phyloP scores from a whole-genome alignment of 2,113 vertebrate genomes.

The Chloropsis cyanopogon region DNA sequence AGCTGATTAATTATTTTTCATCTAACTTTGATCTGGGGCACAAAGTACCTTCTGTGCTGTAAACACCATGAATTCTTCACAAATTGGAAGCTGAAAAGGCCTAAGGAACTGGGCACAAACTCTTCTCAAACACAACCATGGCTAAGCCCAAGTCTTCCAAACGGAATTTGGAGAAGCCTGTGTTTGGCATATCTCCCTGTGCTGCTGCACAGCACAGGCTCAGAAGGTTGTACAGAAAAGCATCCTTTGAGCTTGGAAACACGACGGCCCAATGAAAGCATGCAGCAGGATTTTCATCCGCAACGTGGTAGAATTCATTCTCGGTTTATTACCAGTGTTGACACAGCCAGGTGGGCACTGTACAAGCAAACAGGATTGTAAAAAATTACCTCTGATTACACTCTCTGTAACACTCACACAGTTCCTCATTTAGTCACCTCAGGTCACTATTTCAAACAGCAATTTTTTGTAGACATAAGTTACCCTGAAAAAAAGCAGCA shows the following conservation, averaged over 20 bases:
- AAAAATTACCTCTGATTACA: constrained; percentile 72
- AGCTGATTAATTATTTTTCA: constrained; percentile 65
- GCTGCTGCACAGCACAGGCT: constrained; percentile 66
- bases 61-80: constrained; percentile 78
- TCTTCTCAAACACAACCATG: constrained; percentile 59
- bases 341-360: constrained; percentile 72
- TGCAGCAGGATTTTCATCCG: constrained; percentile 71
- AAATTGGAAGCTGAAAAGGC: constrained; percentile 67
- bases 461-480: constrained; percentile 73
- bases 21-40: constrained; percentile 74
- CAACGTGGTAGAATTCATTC: constrained; percentile 65
- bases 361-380: constrained; percentile 74
- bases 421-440: constrained; percentile 72
- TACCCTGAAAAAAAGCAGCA: constrained; percentile 86
- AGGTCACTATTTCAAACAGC: constrained; percentile 75
- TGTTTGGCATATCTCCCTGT: constrained; percentile 65
- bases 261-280: constrained; percentile 71
- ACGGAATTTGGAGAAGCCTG: constrained; percentile 56
- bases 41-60: constrained; percentile 82
- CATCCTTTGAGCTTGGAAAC: constrained; percentile 70
- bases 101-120: constrained; percentile 61
- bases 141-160: constrained; percentile 67
- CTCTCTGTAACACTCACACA: constrained; percentile 59
- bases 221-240: constrained; percentile 61
- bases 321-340: constrained; percentile 76